These are phyloP conservation scores for Ia io DNA, from an alignment of 2,113 vertebrate species.

Conservation along the genomic window DNA sequence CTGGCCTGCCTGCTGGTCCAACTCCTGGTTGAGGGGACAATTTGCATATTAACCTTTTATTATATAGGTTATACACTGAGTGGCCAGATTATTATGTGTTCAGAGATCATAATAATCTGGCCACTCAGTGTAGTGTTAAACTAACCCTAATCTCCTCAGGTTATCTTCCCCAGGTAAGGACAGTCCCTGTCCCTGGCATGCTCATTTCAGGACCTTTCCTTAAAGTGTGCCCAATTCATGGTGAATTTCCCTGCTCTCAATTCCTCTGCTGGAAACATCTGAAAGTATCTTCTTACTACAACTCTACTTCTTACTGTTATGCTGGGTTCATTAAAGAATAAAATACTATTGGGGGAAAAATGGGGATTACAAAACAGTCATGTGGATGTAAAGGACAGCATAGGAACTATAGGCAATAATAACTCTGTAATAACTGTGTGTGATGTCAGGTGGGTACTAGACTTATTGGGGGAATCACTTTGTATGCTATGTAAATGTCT, in stretches of 20 bases:
- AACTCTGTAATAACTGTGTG: too few relatives aligned
- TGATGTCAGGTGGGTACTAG: background rate
- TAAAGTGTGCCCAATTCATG: background rate
- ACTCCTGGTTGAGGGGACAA: too few relatives aligned
- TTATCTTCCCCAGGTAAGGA: background rate
- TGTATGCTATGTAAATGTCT: background rate
- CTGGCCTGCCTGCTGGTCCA: too few relatives aligned
- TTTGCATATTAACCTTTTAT: too few relatives aligned
- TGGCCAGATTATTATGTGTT: too few relatives aligned
- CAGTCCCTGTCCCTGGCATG: rapidly evolving
- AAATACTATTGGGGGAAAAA: background rate
- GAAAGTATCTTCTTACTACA: background rate
- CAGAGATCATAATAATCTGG: too few relatives aligned
- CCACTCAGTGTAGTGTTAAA: too few relatives aligned
- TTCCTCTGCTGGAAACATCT: background rate
- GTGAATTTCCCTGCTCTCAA: background rate
- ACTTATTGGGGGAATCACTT: background rate
- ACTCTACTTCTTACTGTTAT: background rate
- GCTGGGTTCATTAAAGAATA: background rate
- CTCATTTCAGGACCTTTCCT: background rate
- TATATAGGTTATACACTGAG: too few relatives aligned
- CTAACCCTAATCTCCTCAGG: background rate
- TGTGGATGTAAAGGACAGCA: too few relatives aligned
- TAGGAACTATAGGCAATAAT: background rate
- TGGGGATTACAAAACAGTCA: too few relatives aligned